Evolutionary conservation across 2,113 vertebrate species (phyloP).

Genomic region (Setophaga coronata): DNA sequence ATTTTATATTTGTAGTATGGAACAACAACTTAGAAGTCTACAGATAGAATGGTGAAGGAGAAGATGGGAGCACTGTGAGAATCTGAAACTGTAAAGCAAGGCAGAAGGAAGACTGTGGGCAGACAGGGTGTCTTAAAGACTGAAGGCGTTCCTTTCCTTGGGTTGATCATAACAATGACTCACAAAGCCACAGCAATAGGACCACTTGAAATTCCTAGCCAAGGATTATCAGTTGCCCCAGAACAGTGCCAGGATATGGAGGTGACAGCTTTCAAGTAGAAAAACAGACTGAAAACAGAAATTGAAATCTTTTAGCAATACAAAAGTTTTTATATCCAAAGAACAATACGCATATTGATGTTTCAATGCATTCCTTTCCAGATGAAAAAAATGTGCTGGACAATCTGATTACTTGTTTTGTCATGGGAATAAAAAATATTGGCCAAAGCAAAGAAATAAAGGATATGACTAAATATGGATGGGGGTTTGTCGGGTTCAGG

Average conservation of each 20-base stretch:
- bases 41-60: background rate
- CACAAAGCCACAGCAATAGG: background rate
- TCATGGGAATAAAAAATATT: background rate
- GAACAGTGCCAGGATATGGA: background rate
- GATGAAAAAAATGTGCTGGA: background rate
- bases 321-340: background rate
- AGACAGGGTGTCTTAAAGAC: background rate
- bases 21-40: background rate
- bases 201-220: background rate
- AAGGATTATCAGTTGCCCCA: background rate
- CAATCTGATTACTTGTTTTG: background rate
- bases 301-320: background rate
- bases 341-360: background rate
- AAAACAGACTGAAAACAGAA: background rate
- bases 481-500: no score
- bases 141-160: background rate
- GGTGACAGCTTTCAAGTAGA: background rate
- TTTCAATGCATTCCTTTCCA: background rate
- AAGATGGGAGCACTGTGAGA: background rate
- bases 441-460: background rate
- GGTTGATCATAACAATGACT: background rate
- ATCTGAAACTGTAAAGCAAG: background rate
- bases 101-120: background rate
- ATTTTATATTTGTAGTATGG: background rate
- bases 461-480: fast-evolving